Evolutionary conservation across 2,797 vertebrate genomes (phyloP).

Genomic region (Malacoraja senta): DNA sequence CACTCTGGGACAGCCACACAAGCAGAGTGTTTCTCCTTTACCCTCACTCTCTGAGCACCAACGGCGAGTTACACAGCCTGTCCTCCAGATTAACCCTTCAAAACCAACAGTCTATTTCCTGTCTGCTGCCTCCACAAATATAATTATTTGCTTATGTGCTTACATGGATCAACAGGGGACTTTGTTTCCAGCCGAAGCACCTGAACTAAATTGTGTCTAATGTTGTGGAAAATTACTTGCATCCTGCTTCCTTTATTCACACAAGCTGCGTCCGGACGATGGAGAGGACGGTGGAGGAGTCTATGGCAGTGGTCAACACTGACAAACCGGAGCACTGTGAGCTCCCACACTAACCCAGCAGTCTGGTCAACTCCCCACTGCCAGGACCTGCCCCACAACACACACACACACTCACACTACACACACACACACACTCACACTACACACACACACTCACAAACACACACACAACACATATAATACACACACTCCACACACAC

Average conservation of each 20-base stretch:
- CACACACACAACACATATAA: too few relatives aligned
- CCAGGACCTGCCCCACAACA: too few relatives aligned
- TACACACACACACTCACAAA: too few relatives aligned
- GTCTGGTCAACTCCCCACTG: too few relatives aligned
- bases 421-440: too few relatives aligned
- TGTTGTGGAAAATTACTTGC: slow-evolving; percentile 77
- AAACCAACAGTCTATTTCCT: neutral
- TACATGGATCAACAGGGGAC: slow-evolving; percentile 63
- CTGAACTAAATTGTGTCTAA: slow-evolving; percentile 72
- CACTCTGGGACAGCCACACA: too few relatives aligned
- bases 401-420: too few relatives aligned
- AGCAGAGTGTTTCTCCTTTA: too few relatives aligned
- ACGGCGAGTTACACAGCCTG: neutral
- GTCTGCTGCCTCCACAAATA: slow-evolving; percentile 66
- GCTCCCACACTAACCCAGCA: too few relatives aligned
- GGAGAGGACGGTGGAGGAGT: slow-evolving; percentile 53
- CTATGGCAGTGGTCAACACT: neutral
- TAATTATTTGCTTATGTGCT: slow-evolving; percentile 67
- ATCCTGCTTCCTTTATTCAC: slow-evolving; percentile 71
- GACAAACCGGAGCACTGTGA: too few relatives aligned
- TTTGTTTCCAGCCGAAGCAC: slow-evolving; percentile 65
- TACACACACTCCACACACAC: too few relatives aligned
- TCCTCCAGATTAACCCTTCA: neutral
- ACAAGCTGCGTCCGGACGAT: slow-evolving; percentile 67
- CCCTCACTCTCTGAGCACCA: neutral